These are phyloP conservation scores for Enteromius argenteus DNA, from an alignment of 2,797 vertebrate genomes.

Conservation along the genomic window DNA sequence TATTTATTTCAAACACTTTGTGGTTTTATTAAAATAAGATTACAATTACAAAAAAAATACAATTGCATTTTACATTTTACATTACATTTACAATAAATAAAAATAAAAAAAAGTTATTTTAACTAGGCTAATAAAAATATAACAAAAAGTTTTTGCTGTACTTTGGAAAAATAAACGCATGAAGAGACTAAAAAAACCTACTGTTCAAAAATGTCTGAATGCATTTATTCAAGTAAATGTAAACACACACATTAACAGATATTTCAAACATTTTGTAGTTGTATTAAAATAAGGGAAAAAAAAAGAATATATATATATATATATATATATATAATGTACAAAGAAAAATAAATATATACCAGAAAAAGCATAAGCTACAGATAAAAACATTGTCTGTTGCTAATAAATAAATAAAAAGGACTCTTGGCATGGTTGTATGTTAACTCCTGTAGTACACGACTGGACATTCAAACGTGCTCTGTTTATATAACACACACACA, in stretches of 20 bases:
- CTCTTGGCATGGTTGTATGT: background rate
- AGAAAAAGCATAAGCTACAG: background rate
- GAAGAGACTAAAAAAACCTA: no score
- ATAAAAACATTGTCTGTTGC: background rate
- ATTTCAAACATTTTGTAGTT: background rate
- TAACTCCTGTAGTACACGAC: background rate
- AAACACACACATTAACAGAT: background rate
- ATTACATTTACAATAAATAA: no score
- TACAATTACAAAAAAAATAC: no score
- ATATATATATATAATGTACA: no score
- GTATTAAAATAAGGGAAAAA: background rate
- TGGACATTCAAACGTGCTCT: background rate
- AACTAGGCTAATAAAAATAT: no score
- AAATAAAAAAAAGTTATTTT: no score
- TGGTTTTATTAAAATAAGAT: no score
- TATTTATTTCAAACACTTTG: no score
- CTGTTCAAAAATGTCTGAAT: background rate
- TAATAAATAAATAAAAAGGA: background rate
- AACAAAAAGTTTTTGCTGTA: no score
- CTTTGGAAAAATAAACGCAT: no score
- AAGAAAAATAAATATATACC: background rate
- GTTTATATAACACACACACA: constrained; percentile 20
- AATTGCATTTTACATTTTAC: no score
- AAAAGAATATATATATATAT: background rate
- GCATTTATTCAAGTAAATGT: background rate